Percentiles rank a stretch among this genome's conserved stretches.
phyloP scores from a whole-genome alignment of 2,888 invertebrate genomes.

The Blomia tropicalis region DNA sequence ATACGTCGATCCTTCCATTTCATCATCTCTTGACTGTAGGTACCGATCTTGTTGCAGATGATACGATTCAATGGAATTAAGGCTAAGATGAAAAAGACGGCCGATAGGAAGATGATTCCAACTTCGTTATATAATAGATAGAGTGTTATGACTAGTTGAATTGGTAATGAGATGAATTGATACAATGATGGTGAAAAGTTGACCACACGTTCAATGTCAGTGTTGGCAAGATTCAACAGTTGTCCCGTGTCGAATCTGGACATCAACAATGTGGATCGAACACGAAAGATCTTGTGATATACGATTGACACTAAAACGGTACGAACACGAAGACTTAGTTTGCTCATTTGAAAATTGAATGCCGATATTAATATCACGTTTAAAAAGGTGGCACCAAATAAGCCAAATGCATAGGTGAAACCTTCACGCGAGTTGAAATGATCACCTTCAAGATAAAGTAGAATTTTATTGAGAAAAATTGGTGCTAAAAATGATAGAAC shows the following conservation, averaged over 20 bases:
- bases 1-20: constrained; percentile 73
- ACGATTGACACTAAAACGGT: constrained; percentile 65
- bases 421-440: constrained; percentile 42
- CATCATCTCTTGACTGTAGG: constrained; percentile 72
- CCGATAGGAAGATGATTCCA: constrained; percentile 76
- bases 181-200: constrained; percentile 93
- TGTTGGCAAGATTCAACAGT: constrained; percentile 89
- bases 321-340: constrained; percentile 69
- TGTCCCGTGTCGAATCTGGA: constrained; percentile 52
- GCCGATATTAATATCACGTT: constrained; percentile 67
- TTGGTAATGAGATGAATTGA: constrained; percentile 86
- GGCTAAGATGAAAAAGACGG: constrained; percentile 64
- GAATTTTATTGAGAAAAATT: constrained; percentile 61
- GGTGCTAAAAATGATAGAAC: constrained; percentile 73
- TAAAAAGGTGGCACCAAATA: constrained; percentile 49
- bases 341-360: constrained; percentile 69
- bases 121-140: constrained; percentile 72
- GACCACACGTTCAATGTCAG: constrained; percentile 83
- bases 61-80: constrained; percentile 81
- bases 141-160: constrained; percentile 65
- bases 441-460: constrained; percentile 55
- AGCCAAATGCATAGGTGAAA: constrained; percentile 44
- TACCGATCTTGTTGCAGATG: constrained; percentile 72
- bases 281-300: constrained; percentile 51
- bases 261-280: constrained; percentile 37